A percentile compares a stretch with the other conserved stretches of the same genome.
These are phyloP conservation scores for Drosophila watanabei DNA, from an alignment of 1,140 invertebrate genomes.

Conservation along the genomic window DNA sequence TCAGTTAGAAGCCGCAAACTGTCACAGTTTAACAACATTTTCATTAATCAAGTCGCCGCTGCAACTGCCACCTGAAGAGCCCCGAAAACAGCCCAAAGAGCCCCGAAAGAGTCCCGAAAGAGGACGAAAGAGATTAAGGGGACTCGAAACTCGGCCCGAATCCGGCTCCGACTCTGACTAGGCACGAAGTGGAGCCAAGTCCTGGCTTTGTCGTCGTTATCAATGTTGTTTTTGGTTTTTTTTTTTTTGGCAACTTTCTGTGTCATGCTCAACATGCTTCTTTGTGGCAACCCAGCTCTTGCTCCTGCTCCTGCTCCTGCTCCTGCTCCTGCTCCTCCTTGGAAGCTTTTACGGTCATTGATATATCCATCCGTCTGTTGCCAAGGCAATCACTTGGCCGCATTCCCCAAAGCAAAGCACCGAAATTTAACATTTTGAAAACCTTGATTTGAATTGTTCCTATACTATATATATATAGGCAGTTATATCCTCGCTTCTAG, in stretches of 20 bases:
- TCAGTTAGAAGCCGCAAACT: slow-evolving; percentile 76
- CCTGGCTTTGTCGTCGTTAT: slow-evolving; percentile 13
- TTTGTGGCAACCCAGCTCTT: neutral
- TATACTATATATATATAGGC: neutral
- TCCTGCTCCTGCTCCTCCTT: neutral
- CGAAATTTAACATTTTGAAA: slow-evolving; percentile 1
- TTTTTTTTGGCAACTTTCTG: slow-evolving; percentile 8
- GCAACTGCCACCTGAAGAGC: slow-evolving; percentile 40
- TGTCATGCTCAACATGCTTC: slow-evolving; percentile 14
- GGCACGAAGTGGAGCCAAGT: neutral
- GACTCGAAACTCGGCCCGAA: neutral
- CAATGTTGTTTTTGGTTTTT: neutral
- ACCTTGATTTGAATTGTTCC: slow-evolving; percentile 1
- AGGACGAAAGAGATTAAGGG: slow-evolving; percentile 35
- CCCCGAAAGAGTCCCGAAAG: neutral
- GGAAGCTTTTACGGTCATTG: slow-evolving; percentile 12
- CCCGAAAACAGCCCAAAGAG: slow-evolving; percentile 4
- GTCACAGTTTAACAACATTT: slow-evolving; percentile 81
- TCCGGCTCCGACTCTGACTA: neutral
- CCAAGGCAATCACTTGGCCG: slow-evolving; percentile 3
- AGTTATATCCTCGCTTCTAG: neutral
- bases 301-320: neutral
- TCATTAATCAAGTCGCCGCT: slow-evolving; percentile 73
- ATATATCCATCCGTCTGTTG: slow-evolving; percentile 11
- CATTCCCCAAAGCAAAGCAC: neutral